Evolutionary conservation across 2,888 invertebrate species (phyloP), one percentile per base, ranked within the genome.

Genomic region (Melinaea marsaeus): DNA sequence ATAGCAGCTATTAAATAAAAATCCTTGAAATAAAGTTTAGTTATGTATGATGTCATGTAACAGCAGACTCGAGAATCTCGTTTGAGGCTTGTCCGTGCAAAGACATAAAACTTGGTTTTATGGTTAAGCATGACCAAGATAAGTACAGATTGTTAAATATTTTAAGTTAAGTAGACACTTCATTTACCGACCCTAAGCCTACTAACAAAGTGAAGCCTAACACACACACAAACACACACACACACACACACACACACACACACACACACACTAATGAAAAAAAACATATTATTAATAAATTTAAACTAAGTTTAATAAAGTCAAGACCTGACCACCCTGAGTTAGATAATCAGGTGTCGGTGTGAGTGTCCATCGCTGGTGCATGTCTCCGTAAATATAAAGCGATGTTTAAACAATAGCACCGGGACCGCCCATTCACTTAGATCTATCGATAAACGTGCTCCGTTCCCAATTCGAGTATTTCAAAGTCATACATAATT

Each of bases 341-440:
- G 70, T 58, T 67, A 76, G 85, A 86, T 86, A 86, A 78, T 68
- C 65, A 67, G 68, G 69, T 70, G 65, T 67, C 74, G 76, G 81
- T 83, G 76, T 86, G 85, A 80, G 84, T 85, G 86, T 83, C 84
- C 72, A 76, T 72, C 75, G 72, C 72, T 70, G 75, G 69, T 74
- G 70, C 71, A 73, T 75, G 77, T 78, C 80, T 75, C 78, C 78
- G 79, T 88, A 83, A 88, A 88, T 85, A 84, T 82, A 81, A 81
- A 82, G 86, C 85, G 87, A 88, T 86, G 80, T 77, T 77, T 78
- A 81, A 79, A 88, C 87, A 88, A 88, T 88, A 79, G 80, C 67
- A 68, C 63, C 71, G 74, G 75, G 70, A 69, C 72, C 75, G 75
- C 75, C 78, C 75, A 75, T 78, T 76, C 78, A 77, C 78, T 74